Evolutionary conservation across 2,797 vertebrate species (phyloP).

Genomic region (Spinibarbus caldwelli): DNA sequence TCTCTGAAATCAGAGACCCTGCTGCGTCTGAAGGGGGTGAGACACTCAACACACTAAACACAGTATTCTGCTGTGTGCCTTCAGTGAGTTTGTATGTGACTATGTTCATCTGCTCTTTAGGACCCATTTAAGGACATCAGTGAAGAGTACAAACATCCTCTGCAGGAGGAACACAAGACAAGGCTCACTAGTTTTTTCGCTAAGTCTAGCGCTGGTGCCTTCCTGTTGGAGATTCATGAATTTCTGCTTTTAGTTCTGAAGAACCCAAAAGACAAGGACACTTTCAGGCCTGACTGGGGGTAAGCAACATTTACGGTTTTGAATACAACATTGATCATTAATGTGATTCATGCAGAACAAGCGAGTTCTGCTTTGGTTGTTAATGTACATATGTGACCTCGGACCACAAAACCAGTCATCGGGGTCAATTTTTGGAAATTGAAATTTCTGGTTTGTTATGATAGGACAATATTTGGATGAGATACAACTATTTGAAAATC

Average conservation of each 20-base stretch:
- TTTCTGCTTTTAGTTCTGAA: slow-evolving; percentile 86
- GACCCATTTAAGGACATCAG: slow-evolving; percentile 86
- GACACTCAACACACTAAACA: slow-evolving; percentile 14
- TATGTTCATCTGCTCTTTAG: slow-evolving; percentile 68
- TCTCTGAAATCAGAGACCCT: slow-evolving; percentile 89
- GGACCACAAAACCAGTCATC: too few species aligned
- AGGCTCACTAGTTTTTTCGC: slow-evolving; percentile 82
- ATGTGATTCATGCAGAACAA: too few species aligned
- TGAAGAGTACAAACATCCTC: slow-evolving; percentile 74
- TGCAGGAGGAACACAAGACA: slow-evolving; percentile 69
- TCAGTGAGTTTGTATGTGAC: background rate
- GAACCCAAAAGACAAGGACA: slow-evolving; percentile 62
- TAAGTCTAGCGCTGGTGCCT: slow-evolving; percentile 77
- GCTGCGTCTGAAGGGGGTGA: slow-evolving; percentile 85
- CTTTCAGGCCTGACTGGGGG: slow-evolving; percentile 83
- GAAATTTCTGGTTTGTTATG: too few species aligned
- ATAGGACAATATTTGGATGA: too few species aligned
- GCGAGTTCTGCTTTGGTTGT: too few species aligned
- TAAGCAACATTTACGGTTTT: slow-evolving; percentile 63
- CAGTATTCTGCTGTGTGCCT: background rate
- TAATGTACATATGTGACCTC: too few species aligned
- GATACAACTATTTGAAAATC: too few species aligned
- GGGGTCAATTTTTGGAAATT: too few species aligned
- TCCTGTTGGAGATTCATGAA: slow-evolving; percentile 92
- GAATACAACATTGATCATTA: background rate